A percentile compares a stretch with the other conserved stretches of the same genome.
Conservation (phyloP, 2,113 vertebrate genomes). For the Ochotona princeps region DNA sequence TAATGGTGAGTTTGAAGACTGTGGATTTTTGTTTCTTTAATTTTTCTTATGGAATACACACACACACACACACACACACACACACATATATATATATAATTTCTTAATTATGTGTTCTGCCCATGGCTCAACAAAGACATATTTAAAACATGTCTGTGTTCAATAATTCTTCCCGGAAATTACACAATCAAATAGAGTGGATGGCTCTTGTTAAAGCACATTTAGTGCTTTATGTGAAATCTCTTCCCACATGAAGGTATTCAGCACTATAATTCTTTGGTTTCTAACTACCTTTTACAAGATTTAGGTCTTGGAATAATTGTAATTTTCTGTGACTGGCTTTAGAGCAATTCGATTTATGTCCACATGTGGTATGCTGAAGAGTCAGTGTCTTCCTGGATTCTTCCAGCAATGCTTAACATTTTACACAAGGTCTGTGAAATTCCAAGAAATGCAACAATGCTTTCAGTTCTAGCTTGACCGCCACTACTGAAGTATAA, state of each 20-base stretch:
- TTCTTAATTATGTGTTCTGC: slow-evolving; percentile 71
- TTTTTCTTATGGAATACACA: slow-evolving; percentile 51
- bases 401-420: slow-evolving; percentile 48
- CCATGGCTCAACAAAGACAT: slow-evolving; percentile 62
- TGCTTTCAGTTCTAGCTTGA: neutral
- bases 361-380: neutral
- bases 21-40: slow-evolving; percentile 52
- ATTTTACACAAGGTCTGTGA: neutral
- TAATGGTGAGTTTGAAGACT: slow-evolving; percentile 67
- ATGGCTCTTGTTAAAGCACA: slow-evolving; percentile 62
- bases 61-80: neutral
- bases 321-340: slow-evolving; percentile 66
- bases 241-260: slow-evolving; percentile 28
- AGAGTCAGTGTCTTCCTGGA: neutral
- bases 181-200: slow-evolving; percentile 51
- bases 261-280: slow-evolving; percentile 52
- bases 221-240: slow-evolving; percentile 65
- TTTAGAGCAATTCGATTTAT: slow-evolving; percentile 33
- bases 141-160: slow-evolving; percentile 40
- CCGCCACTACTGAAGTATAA: slow-evolving; percentile 6
- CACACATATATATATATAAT: slow-evolving; percentile 28
- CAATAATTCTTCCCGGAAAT: slow-evolving; percentile 71
- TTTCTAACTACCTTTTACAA: slow-evolving; percentile 58
- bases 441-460: neutral
- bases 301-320: slow-evolving; percentile 51